Base-by-base conservation (phyloP, 1,140 invertebrate genomes). In the Danaus plexippus region DNA sequence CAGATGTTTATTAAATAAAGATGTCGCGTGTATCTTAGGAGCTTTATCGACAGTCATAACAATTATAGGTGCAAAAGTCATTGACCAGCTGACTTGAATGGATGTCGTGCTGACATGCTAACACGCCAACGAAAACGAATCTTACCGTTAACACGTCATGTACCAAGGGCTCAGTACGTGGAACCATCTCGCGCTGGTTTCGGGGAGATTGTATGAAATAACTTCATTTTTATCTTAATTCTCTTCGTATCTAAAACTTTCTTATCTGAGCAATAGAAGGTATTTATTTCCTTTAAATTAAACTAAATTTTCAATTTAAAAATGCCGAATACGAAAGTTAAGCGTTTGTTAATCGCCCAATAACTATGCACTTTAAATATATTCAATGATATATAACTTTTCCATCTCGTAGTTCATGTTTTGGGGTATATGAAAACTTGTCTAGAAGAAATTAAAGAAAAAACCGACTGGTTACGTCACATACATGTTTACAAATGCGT, bases 401-500 rank as follows among this genome's bases (percentile, higher is more conserved):
- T 8, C 5, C 7, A 6, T 32, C 7, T 32, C 5, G 7, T 32
- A 32, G 1, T 32, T 32, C 7, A 32, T 32, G 22, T 32, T 32
- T 32, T 32, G 22, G 4, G 22, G 22, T 6, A 32, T 32, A 32
- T 32, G 22, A 32, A 18, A 47, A 48, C 59, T 42, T 48, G 46
- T 8, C 43, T 57, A n/a, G 40, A 13, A 61, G 54, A 64, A 43
- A 51, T 1, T 1, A 15, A 53, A 51, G 15, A 56, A 67, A 67
- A 66, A 66, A 71, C 58, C 63, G 63, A 50, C 43, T 58, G 15
- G 54, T 73, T 75, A 71, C 75, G 67, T 73, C 70, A 77, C 63
- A 69, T 47, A 60, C 45, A 59, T 78, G 75, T 80, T 78, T 77
- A 80, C 77, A 73, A 74, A 75, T 70, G 63, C 65, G 59, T 58